These are phyloP conservation scores for Drosophila auraria DNA, from an alignment of 1,140 invertebrate species.

Conservation along the genomic window DNA sequence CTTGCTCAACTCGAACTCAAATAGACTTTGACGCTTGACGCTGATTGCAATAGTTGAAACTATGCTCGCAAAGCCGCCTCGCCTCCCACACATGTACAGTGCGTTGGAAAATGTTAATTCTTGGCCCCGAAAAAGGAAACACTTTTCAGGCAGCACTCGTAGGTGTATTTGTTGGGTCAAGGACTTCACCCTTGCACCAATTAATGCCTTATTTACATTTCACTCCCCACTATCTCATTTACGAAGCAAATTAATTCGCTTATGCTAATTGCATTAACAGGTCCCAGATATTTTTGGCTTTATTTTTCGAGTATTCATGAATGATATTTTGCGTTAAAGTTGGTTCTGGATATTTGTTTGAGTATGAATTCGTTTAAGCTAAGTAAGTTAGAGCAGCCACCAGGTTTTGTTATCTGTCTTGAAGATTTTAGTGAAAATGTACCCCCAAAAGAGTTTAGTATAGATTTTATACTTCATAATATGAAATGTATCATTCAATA, in stretches of 20 bases:
- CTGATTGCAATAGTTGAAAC: slow-evolving; percentile 76
- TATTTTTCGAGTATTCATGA: slow-evolving; percentile 2
- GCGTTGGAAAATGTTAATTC: slow-evolving; percentile 30
- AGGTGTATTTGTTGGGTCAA: slow-evolving; percentile 7
- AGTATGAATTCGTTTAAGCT: neutral
- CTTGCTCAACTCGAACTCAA: slow-evolving; percentile 64
- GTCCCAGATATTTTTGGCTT: slow-evolving; percentile 2
- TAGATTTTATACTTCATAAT: too few species aligned
- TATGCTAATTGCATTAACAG: slow-evolving; percentile 17
- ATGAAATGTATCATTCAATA: too few species aligned
- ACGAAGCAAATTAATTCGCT: slow-evolving; percentile 10
- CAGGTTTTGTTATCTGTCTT: too few species aligned
- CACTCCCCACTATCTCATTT: slow-evolving; percentile 17
- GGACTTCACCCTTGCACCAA: slow-evolving; percentile 5
- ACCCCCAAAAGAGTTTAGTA: too few species aligned
- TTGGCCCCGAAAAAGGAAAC: neutral
- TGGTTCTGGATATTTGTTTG: neutral
- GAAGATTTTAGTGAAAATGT: too few species aligned
- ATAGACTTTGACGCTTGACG: slow-evolving; percentile 81
- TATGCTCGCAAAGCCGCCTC: slow-evolving; percentile 4
- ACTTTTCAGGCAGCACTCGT: neutral
- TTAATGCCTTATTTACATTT: slow-evolving; percentile 17
- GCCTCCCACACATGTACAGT: slow-evolving; percentile 16
- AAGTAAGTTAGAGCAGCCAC: neutral
- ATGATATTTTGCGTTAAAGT: neutral